A percentile compares a stretch with the other conserved stretches of the same genome.
phyloP scores from a whole-genome alignment of 1,140 invertebrate genomes.

The Drosophila pectinifera region DNA sequence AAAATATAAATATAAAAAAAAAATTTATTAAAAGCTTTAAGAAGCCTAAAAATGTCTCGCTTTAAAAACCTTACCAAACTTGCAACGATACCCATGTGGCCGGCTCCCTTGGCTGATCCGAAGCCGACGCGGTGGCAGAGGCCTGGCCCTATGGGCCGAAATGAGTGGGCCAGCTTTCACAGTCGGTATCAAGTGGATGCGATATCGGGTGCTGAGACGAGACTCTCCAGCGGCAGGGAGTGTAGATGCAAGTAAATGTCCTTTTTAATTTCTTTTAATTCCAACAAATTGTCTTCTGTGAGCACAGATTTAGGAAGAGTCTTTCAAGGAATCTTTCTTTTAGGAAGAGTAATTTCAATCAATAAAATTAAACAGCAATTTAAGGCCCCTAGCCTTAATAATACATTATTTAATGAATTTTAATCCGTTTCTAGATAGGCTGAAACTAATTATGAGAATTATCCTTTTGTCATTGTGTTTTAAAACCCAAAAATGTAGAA shows the following conservation, averaged over 20 bases:
- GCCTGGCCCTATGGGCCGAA: constrained; percentile 56
- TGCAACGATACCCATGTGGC: no score
- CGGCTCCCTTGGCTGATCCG: not conserved
- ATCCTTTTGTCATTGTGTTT: not conserved
- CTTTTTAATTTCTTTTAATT: not conserved
- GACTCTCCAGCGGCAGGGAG: not conserved
- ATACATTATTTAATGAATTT: not conserved
- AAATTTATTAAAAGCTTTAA: not conserved
- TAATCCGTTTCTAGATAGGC: not conserved
- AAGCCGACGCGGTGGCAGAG: constrained; percentile 61
- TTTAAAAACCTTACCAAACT: not conserved
- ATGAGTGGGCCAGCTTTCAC: constrained; percentile 59
- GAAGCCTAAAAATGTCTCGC: not conserved
- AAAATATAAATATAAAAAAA: not conserved
- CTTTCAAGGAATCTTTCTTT: no score
- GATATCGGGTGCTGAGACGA: not conserved
- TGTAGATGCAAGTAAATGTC: constrained; percentile 3
- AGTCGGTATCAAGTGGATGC: constrained; percentile 30
- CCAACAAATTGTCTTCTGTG: not conserved
- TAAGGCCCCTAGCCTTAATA: not conserved
- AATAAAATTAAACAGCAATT: not conserved
- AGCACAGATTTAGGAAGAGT: no score
- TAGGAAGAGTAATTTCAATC: no score
- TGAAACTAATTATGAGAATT: not conserved
- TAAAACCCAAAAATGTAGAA: not conserved